These are phyloP conservation scores for Melipona beecheii DNA, from an alignment of 2,888 invertebrate genomes.

Conservation along the genomic window DNA sequence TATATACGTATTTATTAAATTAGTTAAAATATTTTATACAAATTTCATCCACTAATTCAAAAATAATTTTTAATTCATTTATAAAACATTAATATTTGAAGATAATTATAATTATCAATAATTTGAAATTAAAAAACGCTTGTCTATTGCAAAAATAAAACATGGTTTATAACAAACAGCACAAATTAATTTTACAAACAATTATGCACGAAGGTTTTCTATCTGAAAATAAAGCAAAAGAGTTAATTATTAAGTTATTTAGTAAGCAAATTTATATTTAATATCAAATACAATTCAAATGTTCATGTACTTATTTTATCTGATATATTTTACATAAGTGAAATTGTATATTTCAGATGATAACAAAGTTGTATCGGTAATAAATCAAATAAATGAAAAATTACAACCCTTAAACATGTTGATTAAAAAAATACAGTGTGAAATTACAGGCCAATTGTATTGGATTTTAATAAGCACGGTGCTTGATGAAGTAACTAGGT, in stretches of 20 bases:
- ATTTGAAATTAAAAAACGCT: neutral
- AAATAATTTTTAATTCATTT: neutral
- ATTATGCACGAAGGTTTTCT: conserved; percentile 74
- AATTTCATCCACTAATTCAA: neutral
- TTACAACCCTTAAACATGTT: conserved; percentile 74
- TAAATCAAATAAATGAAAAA: conserved; percentile 74
- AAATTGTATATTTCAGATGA: conserved; percentile 65
- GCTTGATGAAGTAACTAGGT: conserved; percentile 70
- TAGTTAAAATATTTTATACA: neutral
- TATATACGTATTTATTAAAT: neutral
- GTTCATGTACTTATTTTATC: conserved; percentile 20
- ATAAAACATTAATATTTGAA: neutral
- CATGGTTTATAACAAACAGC: conserved; percentile 57
- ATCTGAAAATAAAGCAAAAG: conserved; percentile 50
- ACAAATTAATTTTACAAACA: conserved; percentile 75
- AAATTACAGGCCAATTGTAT: conserved; percentile 77
- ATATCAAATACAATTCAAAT: neutral
- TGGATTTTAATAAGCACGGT: conserved; percentile 75
- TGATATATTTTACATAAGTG: neutral
- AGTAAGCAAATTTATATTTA: conserved; percentile 58
- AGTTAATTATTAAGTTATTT: conserved; percentile 68
- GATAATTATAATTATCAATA: neutral
- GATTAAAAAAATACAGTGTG: conserved; percentile 74
- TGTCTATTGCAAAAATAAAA: neutral
- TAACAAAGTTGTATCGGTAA: conserved; percentile 40